These are phyloP conservation scores for Smutsia temminckii DNA, from an alignment of 2,797 vertebrate species.

Conservation along the genomic window DNA sequence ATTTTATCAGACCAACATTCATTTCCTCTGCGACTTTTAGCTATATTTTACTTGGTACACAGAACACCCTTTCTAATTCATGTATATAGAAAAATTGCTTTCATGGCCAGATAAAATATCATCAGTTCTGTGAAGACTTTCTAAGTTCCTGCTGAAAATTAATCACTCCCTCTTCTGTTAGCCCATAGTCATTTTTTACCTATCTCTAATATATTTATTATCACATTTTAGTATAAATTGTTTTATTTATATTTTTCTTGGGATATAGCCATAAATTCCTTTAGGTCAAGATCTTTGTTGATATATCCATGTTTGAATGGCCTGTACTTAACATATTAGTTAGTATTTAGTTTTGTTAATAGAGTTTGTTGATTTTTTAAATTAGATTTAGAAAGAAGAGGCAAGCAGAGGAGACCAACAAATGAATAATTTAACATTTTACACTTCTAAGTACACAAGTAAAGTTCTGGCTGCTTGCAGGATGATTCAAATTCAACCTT, in stretches of 20 bases:
- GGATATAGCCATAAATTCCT: background rate
- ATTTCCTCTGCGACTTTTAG: slow-evolving; percentile 45
- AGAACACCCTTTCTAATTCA: slow-evolving; percentile 26
- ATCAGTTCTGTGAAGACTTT: background rate
- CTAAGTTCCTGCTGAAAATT: slow-evolving; percentile 23
- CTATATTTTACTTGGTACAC: slow-evolving; percentile 21
- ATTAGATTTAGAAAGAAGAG: slow-evolving; percentile 27
- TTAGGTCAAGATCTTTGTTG: background rate
- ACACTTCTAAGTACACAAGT: background rate
- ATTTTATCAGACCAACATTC: background rate
- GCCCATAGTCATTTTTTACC: background rate
- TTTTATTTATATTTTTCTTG: background rate
- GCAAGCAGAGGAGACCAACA: background rate
- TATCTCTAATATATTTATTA: background rate
- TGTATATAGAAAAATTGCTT: background rate
- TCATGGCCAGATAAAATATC: background rate
- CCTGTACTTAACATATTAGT: background rate
- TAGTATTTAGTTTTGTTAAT: slow-evolving; percentile 16
- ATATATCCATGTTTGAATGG: background rate
- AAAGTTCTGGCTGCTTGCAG: background rate
- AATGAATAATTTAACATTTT: background rate
- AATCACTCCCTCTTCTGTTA: background rate
- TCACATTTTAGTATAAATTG: background rate
- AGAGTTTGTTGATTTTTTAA: background rate
- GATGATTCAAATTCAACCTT: slow-evolving; percentile 56